Conservation (phyloP, 2,113 vertebrate genomes). For the Ophthalmolycus amberensis region DNA sequence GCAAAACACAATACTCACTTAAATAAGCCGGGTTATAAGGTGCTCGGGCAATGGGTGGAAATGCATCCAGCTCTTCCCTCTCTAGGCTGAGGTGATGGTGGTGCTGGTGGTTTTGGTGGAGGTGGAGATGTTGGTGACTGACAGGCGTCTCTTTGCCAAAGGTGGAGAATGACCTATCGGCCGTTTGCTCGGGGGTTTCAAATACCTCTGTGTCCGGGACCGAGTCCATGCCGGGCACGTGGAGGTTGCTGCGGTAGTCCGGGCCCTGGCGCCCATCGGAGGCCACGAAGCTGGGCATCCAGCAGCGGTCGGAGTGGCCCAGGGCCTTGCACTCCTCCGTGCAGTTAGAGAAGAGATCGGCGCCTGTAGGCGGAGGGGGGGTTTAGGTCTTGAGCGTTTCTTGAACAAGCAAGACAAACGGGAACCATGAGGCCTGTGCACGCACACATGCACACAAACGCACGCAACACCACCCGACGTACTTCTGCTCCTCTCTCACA, state of each 20-base stretch:
- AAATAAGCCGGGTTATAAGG: constrained; percentile 95
- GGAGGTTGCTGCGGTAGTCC: constrained; percentile 99
- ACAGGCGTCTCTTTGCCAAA: constrained; percentile 95
- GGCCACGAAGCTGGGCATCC: constrained; percentile 98
- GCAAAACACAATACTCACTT: constrained; percentile 90
- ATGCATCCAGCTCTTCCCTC: constrained; percentile 94
- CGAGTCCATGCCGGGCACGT: constrained; percentile 98
- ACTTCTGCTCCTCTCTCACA: not conserved
- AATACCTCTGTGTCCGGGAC: constrained; percentile 98
- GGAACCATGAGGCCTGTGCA: not conserved
- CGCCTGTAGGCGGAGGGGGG: constrained; percentile 76
- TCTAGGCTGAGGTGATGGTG: constrained; percentile 83
- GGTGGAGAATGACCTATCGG: constrained; percentile 95
- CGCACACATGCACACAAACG: too few relatives aligned
- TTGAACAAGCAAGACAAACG: not conserved
- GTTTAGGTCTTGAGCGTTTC: not conserved
- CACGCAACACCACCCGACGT: not conserved
- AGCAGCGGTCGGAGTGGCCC: constrained; percentile 98
- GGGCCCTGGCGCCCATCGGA: constrained; percentile 94
- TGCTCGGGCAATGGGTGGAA: constrained; percentile 91
- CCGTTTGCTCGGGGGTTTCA: constrained; percentile 90
- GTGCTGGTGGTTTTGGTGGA: constrained; percentile 61
- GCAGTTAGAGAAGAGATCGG: constrained; percentile 99
- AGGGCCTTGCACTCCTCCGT: constrained; percentile 99
- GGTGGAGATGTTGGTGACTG: constrained; percentile 67